Evolutionary conservation across 2,797 vertebrate genomes (phyloP).

Genomic region (Syncerus caffer): DNA sequence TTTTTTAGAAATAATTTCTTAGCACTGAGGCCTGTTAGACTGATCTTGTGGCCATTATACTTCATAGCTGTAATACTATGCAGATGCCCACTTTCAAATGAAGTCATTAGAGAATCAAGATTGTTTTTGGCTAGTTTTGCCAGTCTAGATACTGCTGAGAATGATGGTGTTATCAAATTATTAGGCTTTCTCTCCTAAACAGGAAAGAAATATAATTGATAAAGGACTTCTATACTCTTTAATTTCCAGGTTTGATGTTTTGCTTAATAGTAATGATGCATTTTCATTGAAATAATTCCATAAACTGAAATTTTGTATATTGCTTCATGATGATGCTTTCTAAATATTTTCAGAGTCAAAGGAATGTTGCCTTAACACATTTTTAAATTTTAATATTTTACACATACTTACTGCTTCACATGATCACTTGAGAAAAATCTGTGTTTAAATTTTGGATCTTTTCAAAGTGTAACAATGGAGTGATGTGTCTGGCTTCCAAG

Average conservation of each 20-base stretch:
- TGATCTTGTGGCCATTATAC: neutral
- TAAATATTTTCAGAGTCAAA: slow-evolving; percentile 12
- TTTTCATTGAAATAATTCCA: neutral
- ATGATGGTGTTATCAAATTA: neutral
- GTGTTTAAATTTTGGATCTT: neutral
- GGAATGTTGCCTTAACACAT: neutral
- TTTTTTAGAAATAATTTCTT: neutral
- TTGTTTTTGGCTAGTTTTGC: neutral
- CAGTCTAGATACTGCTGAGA: neutral
- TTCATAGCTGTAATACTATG: neutral
- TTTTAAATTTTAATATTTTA: neutral
- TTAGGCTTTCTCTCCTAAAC: neutral
- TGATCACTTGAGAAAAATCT: neutral
- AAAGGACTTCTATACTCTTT: neutral
- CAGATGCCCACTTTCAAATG: neutral
- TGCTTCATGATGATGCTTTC: neutral
- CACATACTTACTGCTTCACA: neutral
- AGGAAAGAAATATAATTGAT: neutral
- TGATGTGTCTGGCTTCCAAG: neutral
- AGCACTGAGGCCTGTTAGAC: neutral
- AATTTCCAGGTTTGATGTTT: neutral
- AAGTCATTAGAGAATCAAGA: neutral
- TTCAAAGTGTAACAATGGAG: neutral
- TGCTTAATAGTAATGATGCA: neutral
- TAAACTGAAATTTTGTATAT: neutral